Evolutionary conservation across 2,113 vertebrate genomes (phyloP).

Genomic region (Cacatua alba): DNA sequence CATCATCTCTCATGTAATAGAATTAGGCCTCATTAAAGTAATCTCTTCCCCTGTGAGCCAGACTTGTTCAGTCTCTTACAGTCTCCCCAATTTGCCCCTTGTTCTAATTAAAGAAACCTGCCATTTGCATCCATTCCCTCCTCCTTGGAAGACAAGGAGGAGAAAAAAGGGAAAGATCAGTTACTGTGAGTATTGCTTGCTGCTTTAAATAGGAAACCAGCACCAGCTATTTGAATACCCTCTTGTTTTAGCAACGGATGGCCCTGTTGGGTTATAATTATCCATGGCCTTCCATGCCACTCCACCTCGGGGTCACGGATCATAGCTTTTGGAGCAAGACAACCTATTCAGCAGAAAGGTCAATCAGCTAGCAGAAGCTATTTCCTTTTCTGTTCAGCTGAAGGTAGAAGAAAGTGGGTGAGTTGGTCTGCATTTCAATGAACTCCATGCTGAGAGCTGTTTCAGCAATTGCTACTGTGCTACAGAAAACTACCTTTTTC

Average conservation of each 20-base stretch:
- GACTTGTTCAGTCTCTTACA: neutral
- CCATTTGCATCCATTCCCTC: neutral
- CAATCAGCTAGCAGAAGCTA: neutral
- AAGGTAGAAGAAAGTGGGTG: neutral
- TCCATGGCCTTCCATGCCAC: neutral
- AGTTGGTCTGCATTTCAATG: slow-evolving; percentile 23
- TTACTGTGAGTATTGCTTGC: rapidly evolving
- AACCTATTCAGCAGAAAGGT: slow-evolving; percentile 7
- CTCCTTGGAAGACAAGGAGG: neutral
- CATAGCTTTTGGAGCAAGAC: neutral
- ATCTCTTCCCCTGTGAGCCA: neutral
- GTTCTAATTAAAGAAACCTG: neutral
- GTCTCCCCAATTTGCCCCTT: neutral
- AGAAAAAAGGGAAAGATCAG: neutral
- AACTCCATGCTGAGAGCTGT: neutral
- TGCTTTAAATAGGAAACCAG: neutral
- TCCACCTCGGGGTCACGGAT: neutral
- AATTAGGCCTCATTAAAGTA: slow-evolving; percentile 15
- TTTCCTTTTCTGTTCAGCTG: neutral
- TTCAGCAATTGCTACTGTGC: neutral
- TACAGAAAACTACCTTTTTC: neutral
- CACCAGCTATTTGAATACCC: rapidly evolving
- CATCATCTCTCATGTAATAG: neutral
- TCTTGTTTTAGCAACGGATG: neutral
- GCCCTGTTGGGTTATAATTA: neutral